phyloP scores from a whole-genome alignment of 1,140 invertebrate genomes.

The Saxidomus purpurata region DNA sequence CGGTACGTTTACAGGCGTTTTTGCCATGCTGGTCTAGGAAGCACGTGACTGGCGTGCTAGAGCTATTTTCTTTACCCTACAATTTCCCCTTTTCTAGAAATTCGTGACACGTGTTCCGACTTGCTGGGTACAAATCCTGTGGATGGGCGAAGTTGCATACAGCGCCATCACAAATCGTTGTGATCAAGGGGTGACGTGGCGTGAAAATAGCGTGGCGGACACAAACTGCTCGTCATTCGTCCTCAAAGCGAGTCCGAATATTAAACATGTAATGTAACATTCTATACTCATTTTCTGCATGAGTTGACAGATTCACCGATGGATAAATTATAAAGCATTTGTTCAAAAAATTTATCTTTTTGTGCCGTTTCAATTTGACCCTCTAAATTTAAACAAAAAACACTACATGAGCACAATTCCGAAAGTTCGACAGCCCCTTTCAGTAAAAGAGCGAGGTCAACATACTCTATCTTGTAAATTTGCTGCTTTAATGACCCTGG shows the following conservation, averaged over 20 bases:
- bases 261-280: conserved; percentile 33
- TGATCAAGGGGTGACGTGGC: neutral
- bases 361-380: neutral
- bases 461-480: neutral
- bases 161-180: conserved; percentile 17
- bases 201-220: neutral
- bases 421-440: conserved; percentile 29
- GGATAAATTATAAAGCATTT: conserved; percentile 9
- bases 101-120: neutral
- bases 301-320: conserved; percentile 13
- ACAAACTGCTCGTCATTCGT: conserved; percentile 15
- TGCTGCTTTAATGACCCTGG: neutral
- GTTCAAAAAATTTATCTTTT: conserved; percentile 26
- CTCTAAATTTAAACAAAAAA: neutral
- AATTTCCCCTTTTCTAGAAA: neutral
- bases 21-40: neutral
- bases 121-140: neutral
- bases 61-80: neutral
- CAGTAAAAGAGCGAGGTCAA: neutral
- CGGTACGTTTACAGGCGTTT: neutral
- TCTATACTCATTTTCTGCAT: neutral
- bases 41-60: neutral
- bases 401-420: neutral
- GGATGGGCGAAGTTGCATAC: neutral
- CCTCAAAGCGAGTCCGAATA: conserved; percentile 28